phyloP scores from a whole-genome alignment of 2,113 vertebrate species.

The Capreolus pygargus region DNA sequence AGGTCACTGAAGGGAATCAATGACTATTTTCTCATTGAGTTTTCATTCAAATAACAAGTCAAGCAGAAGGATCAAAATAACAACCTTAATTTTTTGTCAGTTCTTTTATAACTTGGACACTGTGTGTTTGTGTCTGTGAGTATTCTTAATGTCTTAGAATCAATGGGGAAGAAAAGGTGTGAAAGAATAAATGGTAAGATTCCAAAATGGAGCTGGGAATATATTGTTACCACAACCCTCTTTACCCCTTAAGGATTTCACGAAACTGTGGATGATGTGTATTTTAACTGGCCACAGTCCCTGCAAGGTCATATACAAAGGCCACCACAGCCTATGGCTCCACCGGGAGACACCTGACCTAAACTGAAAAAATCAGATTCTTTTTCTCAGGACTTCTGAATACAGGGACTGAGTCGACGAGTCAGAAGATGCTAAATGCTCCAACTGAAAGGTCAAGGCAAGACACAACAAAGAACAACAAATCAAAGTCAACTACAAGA shows the following conservation, averaged over 20 bases:
- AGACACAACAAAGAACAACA: background rate
- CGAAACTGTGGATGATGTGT: background rate
- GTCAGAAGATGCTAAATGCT: background rate
- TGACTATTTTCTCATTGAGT: background rate
- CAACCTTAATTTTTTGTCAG: background rate
- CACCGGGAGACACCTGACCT: background rate
- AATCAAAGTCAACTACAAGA: background rate
- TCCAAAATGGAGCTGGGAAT: background rate
- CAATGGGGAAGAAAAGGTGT: background rate
- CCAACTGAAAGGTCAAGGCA: background rate
- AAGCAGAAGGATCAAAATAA: background rate
- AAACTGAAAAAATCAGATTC: background rate
- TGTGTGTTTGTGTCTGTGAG: background rate
- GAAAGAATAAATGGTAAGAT: background rate
- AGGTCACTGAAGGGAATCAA: background rate
- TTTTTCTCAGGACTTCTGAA: background rate
- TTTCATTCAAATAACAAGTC: background rate
- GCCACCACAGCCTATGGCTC: background rate
- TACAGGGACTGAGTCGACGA: background rate
- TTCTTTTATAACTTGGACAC: background rate
- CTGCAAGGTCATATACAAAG: background rate
- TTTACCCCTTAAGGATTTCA: background rate
- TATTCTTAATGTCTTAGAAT: constrained; percentile 1
- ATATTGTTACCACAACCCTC: background rate
- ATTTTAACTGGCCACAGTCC: background rate